Percentiles rank a stretch among this genome's conserved stretches.
Evolutionary conservation across 2,888 invertebrate genomes (phyloP).

Genomic region (Helobdella robusta): DNA sequence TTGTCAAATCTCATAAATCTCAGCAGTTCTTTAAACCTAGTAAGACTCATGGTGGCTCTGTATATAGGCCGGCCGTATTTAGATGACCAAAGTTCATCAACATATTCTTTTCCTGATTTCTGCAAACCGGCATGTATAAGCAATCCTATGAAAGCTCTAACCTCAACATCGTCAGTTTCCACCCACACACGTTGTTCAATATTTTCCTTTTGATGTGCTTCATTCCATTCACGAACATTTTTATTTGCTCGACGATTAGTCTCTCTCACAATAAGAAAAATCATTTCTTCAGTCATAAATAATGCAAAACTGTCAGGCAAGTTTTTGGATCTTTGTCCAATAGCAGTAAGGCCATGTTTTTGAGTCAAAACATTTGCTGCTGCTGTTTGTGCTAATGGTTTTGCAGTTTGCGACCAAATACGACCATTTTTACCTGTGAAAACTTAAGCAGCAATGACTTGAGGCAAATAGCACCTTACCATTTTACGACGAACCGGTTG

Average conservation of each 20-base stretch:
- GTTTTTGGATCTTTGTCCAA: conserved; percentile 1
- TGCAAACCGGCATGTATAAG: conserved; percentile 1
- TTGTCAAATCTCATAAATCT: conserved; percentile 2
- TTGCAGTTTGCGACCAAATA: not conserved
- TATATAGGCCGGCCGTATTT: conserved; percentile 1
- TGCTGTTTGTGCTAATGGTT: conserved; percentile 3
- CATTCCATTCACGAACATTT: conserved; percentile 3
- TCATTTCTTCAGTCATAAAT: not conserved
- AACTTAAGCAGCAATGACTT: not conserved
- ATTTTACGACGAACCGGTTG: not conserved
- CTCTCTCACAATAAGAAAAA: conserved; percentile 1
- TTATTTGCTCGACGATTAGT: conserved; percentile 1
- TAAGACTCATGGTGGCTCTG: not conserved
- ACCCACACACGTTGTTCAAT: conserved; percentile 1
- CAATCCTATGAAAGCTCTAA: conserved; percentile 1
- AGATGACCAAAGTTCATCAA: conserved; percentile 3
- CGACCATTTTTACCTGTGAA: not conserved
- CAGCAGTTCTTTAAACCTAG: not conserved
- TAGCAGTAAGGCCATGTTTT: conserved; percentile 1
- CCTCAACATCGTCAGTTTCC: conserved; percentile 1
- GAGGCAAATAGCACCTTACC: not conserved
- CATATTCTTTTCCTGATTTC: not conserved
- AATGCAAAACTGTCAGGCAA: not conserved
- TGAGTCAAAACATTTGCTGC: conserved; percentile 1
- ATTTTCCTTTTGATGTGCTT: not conserved